These are phyloP conservation scores for Fratercula arctica DNA, from an alignment of 2,797 vertebrate species.

Conservation along the genomic window DNA sequence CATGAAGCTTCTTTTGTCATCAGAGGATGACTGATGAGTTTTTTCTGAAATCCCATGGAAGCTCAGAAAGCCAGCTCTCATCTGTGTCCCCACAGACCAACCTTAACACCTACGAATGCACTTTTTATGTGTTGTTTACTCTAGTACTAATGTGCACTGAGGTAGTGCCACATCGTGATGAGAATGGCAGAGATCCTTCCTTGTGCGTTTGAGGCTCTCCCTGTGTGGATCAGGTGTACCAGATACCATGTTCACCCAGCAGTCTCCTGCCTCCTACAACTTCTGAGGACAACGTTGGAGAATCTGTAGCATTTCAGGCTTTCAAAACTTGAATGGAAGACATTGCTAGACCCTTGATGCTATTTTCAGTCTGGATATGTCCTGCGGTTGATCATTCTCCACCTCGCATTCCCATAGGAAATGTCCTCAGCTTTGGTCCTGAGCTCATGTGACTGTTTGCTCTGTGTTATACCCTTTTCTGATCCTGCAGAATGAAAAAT, in stretches of 20 bases:
- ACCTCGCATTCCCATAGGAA: not conserved
- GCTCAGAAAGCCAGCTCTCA: not conserved
- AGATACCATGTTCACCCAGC: not conserved
- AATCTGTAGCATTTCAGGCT: not conserved
- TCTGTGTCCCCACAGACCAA: not conserved
- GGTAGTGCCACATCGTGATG: not conserved
- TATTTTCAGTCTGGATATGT: not conserved
- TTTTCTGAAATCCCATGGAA: not conserved
- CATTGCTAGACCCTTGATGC: not conserved
- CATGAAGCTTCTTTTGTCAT: not conserved
- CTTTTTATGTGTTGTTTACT: not conserved
- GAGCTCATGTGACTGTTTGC: not conserved
- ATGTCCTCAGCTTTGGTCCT: not conserved
- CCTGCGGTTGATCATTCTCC: not conserved
- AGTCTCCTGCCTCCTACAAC: not conserved
- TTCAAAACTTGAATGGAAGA: not conserved
- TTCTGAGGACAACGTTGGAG: not conserved
- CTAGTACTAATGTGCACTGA: not conserved
- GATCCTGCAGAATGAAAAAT: not conserved
- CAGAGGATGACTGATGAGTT: not conserved
- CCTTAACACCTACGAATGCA: not conserved
- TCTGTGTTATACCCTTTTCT: not conserved
- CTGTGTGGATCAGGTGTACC: not conserved
- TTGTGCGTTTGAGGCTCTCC: not conserved
- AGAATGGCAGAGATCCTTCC: not conserved